A percentile compares a stretch with the other conserved stretches of the same genome.
phyloP scores from a whole-genome alignment of 2,888 invertebrate genomes.

The Augiades crinisus region DNA sequence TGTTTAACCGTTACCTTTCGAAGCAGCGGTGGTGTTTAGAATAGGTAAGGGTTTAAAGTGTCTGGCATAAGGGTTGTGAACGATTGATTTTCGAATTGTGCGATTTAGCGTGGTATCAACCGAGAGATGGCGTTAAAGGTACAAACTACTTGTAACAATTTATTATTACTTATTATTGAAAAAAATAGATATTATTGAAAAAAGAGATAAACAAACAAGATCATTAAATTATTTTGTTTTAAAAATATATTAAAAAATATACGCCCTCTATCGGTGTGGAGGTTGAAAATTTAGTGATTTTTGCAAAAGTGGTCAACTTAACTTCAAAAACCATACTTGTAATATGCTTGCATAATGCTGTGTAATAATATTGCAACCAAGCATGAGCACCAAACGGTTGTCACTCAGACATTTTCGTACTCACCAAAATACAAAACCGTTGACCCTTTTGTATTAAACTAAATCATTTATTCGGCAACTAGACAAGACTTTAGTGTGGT shows the following conservation, averaged over 20 bases:
- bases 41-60: neutral
- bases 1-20: neutral
- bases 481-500: neutral
- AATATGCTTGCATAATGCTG: neutral
- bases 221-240: too few relatives aligned
- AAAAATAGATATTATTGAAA: too few relatives aligned
- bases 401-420: neutral
- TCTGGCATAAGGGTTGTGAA: neutral
- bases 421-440: neutral
- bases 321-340: neutral
- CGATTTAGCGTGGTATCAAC: slow-evolving; percentile 3
- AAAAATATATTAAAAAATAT: slow-evolving; percentile 1
- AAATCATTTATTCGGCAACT: neutral
- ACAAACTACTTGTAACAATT: neutral
- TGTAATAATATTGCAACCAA: slow-evolving; percentile 12
- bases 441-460: too few relatives aligned
- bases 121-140: slow-evolving; percentile 34
- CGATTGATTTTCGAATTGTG: neutral
- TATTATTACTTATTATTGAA: too few relatives aligned
- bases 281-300: neutral
- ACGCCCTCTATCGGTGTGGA: slow-evolving; percentile 30
- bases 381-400: neutral
- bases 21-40: neutral
- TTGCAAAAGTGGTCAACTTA: neutral
- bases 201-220: too few relatives aligned